A percentile compares a stretch with the other conserved stretches of the same genome.
Conservation (phyloP, 2,797 vertebrate species). For the Mionectes olivaceus region DNA sequence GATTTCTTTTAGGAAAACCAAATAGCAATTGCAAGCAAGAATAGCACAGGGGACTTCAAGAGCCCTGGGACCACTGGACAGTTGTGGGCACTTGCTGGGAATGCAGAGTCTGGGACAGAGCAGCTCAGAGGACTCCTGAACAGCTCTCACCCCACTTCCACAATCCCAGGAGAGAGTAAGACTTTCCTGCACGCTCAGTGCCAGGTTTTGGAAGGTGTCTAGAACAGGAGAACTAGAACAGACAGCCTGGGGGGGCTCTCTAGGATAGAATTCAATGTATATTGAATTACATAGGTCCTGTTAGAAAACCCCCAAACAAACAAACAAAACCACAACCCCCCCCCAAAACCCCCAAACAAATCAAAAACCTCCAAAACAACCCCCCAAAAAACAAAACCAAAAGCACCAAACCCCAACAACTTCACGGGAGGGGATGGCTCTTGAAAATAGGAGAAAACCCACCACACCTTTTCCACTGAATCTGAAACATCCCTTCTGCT, state of each 20-base stretch:
- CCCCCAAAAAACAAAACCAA: too few species aligned
- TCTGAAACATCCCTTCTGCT: not conserved
- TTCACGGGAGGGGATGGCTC: not conserved
- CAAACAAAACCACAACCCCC: too few species aligned
- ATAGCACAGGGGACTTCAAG: not conserved
- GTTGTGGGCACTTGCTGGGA: not conserved
- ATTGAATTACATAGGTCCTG: not conserved
- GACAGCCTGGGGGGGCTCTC: not conserved
- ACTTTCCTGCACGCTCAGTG: not conserved
- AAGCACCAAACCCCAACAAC: not conserved
- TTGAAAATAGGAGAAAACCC: rapidly evolving
- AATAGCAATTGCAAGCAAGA: not conserved
- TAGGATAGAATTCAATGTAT: not conserved
- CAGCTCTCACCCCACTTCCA: not conserved
- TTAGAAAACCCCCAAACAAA: not conserved
- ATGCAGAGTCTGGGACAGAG: not conserved
- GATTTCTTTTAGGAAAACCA: not conserved
- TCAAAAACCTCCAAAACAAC: too few species aligned
- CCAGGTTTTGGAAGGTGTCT: not conserved
- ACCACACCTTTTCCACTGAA: not conserved
- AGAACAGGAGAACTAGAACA: not conserved
- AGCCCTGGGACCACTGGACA: too few species aligned
- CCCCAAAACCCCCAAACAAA: not conserved
- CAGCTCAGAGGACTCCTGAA: not conserved
- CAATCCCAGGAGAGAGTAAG: not conserved